phyloP scores from a whole-genome alignment of 2,888 invertebrate species.

The Tenthredo livida region DNA sequence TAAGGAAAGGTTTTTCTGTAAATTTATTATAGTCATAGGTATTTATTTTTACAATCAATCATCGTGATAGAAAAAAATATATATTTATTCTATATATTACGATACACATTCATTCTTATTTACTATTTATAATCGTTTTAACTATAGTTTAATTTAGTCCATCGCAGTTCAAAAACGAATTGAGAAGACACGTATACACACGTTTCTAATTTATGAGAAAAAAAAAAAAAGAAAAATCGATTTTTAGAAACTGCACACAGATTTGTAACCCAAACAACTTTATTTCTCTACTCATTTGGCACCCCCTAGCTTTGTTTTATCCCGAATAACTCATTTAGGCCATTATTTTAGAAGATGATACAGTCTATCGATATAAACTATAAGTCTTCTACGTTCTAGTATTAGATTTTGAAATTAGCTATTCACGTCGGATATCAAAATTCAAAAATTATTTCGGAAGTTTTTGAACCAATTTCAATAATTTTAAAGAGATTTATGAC shows the following conservation, averaged over 20 bases:
- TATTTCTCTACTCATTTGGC: not conserved
- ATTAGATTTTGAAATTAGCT: not conserved
- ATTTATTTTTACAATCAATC: slow-evolving; percentile 29
- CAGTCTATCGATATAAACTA: not conserved
- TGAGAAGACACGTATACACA: not conserved
- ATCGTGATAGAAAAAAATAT: slow-evolving; percentile 25
- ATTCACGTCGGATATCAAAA: not conserved
- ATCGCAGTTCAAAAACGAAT: not conserved
- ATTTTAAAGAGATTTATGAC: not conserved
- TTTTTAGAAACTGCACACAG: not conserved
- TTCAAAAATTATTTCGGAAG: not conserved
- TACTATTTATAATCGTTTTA: not conserved
- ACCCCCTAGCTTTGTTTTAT: not conserved
- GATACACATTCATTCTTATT: not conserved
- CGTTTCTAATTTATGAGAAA: not conserved
- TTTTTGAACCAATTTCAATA: not conserved
- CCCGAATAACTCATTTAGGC: not conserved
- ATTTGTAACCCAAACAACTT: not conserved
- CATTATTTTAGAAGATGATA: not conserved
- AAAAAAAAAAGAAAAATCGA: not conserved
- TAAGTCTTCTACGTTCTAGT: not conserved
- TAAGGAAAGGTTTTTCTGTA: not conserved
- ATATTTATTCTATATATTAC: slow-evolving; percentile 23
- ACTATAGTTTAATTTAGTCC: not conserved
- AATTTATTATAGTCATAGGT: slow-evolving; percentile 4